Evolutionary conservation across 2,888 invertebrate species (phyloP), one percentile per base, ranked within the genome.

Genomic region (Ephialtes manifestator): DNA sequence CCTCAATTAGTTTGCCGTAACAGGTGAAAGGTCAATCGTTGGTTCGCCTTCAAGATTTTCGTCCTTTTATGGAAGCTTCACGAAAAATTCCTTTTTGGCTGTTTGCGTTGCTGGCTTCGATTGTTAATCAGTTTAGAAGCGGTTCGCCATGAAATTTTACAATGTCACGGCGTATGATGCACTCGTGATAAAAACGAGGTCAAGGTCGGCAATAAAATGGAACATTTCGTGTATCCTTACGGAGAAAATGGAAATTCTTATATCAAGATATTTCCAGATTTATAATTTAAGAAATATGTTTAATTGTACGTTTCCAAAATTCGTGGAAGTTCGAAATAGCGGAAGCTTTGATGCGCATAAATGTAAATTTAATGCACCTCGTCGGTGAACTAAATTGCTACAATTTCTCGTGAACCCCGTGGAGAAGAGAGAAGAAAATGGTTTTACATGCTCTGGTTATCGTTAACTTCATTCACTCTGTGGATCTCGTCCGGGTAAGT

Each of bases 401-500:
- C 35, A 65, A 85, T 83, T 75, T 84, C 76, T 80, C 68, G 68
- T 24, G 75, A 58, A 55, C 60, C 68, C 76, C 13, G 31, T 51
- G 70, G 51, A 51, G 28, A 65, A 63, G 65, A 65, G 70, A 85
- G 78, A 82, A 86, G 55, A 83, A 85, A 78, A 82, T 81, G 67
- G 76, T 81, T 79, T 39, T 60, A 74, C 87, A 88, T 88, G 89
- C 89, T 89, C 89, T 89, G 88, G 86, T 89, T 88, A 70, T 81
- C 81, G 79, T 74, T 86, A 81, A 87, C 86, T 85, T 84, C 86
- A 84, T 89, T 86, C 87, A 86, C 88, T 88, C 80, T 65, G 75
- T 67, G 80, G 75, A 85, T 85, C 83, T 82, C 83, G 78, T 80
- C 79, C 82, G 83, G 84, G 83, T 88, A 88, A 86, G 85, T 84